phyloP scores from a whole-genome alignment of 2,797 vertebrate genomes.

The Pagetopsis macropterus region DNA sequence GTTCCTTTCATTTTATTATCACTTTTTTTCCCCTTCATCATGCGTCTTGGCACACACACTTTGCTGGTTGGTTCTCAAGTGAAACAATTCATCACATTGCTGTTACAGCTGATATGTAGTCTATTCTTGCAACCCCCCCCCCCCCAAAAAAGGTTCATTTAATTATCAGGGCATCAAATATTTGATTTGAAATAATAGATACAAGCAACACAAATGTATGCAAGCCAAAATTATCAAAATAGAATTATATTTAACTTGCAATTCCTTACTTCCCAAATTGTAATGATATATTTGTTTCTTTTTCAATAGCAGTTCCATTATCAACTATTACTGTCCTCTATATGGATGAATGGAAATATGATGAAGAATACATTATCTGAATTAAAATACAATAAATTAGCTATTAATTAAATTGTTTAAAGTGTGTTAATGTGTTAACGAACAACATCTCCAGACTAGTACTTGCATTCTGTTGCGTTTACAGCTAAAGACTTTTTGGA shows the following conservation, averaged over 20 bases:
- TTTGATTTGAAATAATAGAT: neutral
- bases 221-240: too few relatives aligned
- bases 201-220: too few relatives aligned
- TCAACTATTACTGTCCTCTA: too few relatives aligned
- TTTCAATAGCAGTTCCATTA: too few relatives aligned
- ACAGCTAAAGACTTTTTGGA: conserved; percentile 2
- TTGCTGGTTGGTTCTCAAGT: neutral
- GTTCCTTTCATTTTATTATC: conserved; percentile 22
- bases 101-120: neutral
- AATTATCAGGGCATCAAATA: neutral
- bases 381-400: too few relatives aligned
- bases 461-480: too few relatives aligned
- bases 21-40: neutral
- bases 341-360: too few relatives aligned
- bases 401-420: neutral
- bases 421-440: neutral
- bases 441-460: neutral
- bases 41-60: neutral
- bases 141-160: neutral
- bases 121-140: too few relatives aligned
- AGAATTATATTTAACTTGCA: too few relatives aligned
- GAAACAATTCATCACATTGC: neutral
- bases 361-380: too few relatives aligned
- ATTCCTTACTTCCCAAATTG: too few relatives aligned
- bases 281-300: too few relatives aligned